Conservation (phyloP, 2,113 vertebrate genomes). For the Taurulus bubalis region DNA sequence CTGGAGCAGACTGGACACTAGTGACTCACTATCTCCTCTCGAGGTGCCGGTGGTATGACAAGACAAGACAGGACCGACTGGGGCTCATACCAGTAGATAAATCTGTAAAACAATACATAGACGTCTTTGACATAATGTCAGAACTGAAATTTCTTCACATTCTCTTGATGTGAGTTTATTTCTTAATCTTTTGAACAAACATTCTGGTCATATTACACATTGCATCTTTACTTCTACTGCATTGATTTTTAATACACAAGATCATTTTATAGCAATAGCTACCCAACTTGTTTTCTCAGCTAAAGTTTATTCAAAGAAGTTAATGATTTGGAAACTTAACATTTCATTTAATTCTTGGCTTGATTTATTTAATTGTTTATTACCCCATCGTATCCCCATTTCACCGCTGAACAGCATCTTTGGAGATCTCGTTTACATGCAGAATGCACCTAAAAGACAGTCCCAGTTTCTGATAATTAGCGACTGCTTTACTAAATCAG, state of each 20-base stretch:
- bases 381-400: slow-evolving; percentile 8
- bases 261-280: not conserved
- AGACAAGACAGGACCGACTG: too few relatives aligned
- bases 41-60: too few relatives aligned
- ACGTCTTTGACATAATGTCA: too few relatives aligned
- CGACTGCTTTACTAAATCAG: slow-evolving; percentile 52
- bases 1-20: too few relatives aligned
- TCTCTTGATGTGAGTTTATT: not conserved
- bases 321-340: slow-evolving; percentile 27
- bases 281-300: not conserved
- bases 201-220: not conserved
- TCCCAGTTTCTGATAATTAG: slow-evolving; percentile 66
- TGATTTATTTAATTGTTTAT: slow-evolving; percentile 42
- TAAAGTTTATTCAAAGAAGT: slow-evolving; percentile 7
- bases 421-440: slow-evolving; percentile 40
- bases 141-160: not conserved
- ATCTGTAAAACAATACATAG: too few relatives aligned
- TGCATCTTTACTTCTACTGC: slow-evolving; percentile 1
- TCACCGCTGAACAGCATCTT: slow-evolving; percentile 32
- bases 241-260: not conserved
- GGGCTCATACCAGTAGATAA: too few relatives aligned
- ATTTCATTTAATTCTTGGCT: slow-evolving; percentile 13
- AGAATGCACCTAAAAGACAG: slow-evolving; percentile 50
- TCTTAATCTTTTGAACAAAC: not conserved
- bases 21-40: too few relatives aligned